These are phyloP conservation scores for Clupea harengus DNA, from an alignment of 2,113 vertebrate species.

Conservation along the genomic window DNA sequence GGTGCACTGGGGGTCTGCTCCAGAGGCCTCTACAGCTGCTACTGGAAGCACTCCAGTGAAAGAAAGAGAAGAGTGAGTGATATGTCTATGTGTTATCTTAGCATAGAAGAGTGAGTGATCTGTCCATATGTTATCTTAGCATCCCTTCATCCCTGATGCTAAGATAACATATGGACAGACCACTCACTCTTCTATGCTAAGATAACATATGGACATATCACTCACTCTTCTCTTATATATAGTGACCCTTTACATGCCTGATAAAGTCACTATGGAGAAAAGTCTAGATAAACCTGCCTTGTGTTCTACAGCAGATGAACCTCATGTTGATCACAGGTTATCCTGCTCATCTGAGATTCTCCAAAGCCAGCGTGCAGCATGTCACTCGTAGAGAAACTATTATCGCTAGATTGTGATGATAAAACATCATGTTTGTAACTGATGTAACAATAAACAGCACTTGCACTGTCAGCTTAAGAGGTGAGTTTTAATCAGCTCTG, in stretches of 20 bases:
- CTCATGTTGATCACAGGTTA: too few relatives aligned
- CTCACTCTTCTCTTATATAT: not conserved
- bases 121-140: too few relatives aligned
- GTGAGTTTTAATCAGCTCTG: not conserved
- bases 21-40: conserved; percentile 67
- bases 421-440: not conserved
- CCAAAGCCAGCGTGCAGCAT: not conserved
- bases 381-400: not conserved
- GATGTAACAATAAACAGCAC: not conserved
- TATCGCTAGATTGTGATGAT: not conserved
- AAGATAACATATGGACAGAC: too few relatives aligned
- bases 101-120: not conserved
- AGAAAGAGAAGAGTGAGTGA: conserved; percentile 53
- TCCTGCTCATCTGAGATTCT: not conserved
- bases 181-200: too few relatives aligned
- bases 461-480: not conserved
- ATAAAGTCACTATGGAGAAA: too few relatives aligned
- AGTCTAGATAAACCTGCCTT: too few relatives aligned
- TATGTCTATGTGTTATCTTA: not conserved
- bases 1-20: conserved; percentile 51
- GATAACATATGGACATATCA: not conserved
- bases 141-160: too few relatives aligned
- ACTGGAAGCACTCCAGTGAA: conserved; percentile 36
- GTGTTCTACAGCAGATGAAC: not conserved
- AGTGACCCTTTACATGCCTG: too few relatives aligned